Percentiles rank a stretch among this genome's conserved stretches.
Conservation (phyloP, 92 coral and sea anemone genomes). For the Porites lobata region DNA sequence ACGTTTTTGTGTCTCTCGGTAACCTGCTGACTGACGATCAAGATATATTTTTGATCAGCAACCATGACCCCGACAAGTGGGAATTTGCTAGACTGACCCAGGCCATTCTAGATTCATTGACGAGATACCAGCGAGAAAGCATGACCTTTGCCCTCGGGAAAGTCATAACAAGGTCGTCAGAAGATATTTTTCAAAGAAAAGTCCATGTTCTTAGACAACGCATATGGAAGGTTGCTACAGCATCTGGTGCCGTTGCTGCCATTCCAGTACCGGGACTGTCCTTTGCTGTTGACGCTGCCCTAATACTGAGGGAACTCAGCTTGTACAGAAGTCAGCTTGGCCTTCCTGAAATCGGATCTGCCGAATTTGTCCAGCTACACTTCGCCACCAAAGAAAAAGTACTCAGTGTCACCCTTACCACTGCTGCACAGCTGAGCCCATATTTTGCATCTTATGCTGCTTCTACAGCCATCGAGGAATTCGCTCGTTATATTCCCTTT, state of each 20-base stretch:
- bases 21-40: no score
- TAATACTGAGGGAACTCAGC: slow-evolving; percentile 29
- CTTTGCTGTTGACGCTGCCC: slow-evolving; percentile 25
- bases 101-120: neutral
- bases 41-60: no score
- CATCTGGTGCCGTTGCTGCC: slow-evolving; percentile 33
- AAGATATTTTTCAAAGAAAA: slow-evolving; percentile 49
- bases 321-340: slow-evolving; percentile 58
- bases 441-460: slow-evolving; percentile 21
- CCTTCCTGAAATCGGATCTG: slow-evolving; percentile 44
- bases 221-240: slow-evolving; percentile 47
- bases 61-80: no score
- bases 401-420: slow-evolving; percentile 18
- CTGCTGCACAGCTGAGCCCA: neutral
- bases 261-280: slow-evolving; percentile 58
- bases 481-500: slow-evolving; percentile 48
- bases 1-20: no score
- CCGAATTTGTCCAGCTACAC: slow-evolving; percentile 9
- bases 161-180: slow-evolving; percentile 30
- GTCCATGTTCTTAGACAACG: slow-evolving; percentile 42
- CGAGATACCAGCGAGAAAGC: slow-evolving; percentile 47
- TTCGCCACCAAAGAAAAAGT: slow-evolving; percentile 24
- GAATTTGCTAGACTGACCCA: no score
- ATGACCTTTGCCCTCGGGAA: slow-evolving; percentile 45
- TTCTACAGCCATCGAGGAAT: slow-evolving; percentile 32